phyloP scores from a whole-genome alignment of 2,888 invertebrate species.

The Leptinotarsa peninsularis region DNA sequence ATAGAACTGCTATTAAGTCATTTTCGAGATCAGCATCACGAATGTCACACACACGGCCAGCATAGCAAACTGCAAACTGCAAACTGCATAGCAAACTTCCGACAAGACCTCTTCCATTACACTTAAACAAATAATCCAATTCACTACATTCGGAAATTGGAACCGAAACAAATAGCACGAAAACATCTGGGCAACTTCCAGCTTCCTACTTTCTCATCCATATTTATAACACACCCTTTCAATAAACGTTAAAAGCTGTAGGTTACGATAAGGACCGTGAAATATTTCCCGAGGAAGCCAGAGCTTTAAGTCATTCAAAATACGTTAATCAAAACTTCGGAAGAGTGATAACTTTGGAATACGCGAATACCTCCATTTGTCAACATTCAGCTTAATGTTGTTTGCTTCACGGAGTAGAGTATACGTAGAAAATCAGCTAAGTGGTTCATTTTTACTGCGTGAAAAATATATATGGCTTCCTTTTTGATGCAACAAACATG shows the following conservation, averaged over 20 bases:
- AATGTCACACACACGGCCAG: too few species aligned
- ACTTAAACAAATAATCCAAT: too few species aligned
- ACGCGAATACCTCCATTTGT: conserved; percentile 52
- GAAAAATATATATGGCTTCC: conserved; percentile 41
- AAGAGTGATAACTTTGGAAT: conserved; percentile 49
- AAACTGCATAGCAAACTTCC: too few species aligned
- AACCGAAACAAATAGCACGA: background rate
- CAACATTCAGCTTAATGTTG: conserved; percentile 49
- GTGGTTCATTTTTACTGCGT: conserved; percentile 59
- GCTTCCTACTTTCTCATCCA: conserved; percentile 21
- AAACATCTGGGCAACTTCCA: background rate
- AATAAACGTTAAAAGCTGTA: conserved; percentile 29
- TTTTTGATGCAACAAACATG: conserved; percentile 39
- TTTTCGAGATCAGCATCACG: too few species aligned
- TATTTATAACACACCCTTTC: conserved; percentile 34
- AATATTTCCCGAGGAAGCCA: conserved; percentile 42
- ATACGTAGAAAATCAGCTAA: conserved; percentile 53
- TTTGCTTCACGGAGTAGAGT: conserved; percentile 46
- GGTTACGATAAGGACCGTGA: conserved; percentile 30
- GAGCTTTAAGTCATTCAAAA: conserved; percentile 50
- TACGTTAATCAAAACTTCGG: conserved; percentile 56
- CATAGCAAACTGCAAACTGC: too few species aligned
- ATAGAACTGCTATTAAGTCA: too few species aligned
- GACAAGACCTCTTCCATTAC: too few species aligned
- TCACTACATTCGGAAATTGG: background rate